Evolutionary conservation across 1,140 invertebrate species (phyloP), one percentile per base, ranked within the genome.

Genomic region (Spodoptera litura): DNA sequence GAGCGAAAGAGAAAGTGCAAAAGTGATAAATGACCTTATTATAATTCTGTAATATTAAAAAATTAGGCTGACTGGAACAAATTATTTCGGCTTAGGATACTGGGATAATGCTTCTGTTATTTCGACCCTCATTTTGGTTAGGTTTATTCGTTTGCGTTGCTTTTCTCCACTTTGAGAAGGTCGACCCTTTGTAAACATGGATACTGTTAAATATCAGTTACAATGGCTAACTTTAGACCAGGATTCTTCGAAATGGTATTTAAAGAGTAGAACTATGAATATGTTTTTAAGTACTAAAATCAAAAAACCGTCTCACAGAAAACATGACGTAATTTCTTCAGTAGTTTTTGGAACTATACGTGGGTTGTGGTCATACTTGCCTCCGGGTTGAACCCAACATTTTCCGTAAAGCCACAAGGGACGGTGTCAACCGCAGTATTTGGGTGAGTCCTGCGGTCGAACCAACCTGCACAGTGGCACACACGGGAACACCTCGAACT

Each of bases 401-500:
- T 31, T 62, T 51, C 44, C 27, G 10, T 12, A 75, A 53, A 52
- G 3, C 59, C 59, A 13, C 59, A 75, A 56, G 59, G 73, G 72
- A 25, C 58, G 58, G 11, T 20, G 49, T 52, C 27, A 53, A 64
- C 59, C 73, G 13, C 73, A 75, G 59, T 35, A 53, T 75, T 75
- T 64, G 59, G 49, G 49, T 44, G 20, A 61, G 25, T 0, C 10
- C 49, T 75, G 73, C 31, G 73, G 73, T 75, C 10, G 35, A 52
- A 6, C 12, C 20, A 70, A 53, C 20, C 20, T 13, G 20, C 58
- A 25, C 59, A 44, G 58, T 35, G 72, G 15, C 38, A 31, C 31
- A 31, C 31, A 31, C 3, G 31, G 31, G 3, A 31, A 31, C 31
- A 31, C 31, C 3, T 31, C 31, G 2, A 3, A 31, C 31, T 31